These are phyloP conservation scores for Coptodon bakossiorum DNA, from an alignment of 2,113 vertebrate species.

Conservation along the genomic window DNA sequence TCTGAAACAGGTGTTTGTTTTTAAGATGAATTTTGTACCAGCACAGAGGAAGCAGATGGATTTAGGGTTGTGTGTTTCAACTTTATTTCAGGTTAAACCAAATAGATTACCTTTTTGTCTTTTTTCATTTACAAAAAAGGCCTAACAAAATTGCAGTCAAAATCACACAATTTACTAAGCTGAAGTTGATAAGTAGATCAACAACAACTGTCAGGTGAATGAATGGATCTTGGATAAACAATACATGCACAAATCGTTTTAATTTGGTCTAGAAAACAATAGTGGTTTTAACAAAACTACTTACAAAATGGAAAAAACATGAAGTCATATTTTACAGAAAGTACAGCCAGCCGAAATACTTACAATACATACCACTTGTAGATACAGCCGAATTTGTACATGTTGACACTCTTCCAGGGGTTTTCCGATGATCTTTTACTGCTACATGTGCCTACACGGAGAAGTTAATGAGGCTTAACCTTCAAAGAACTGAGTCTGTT, in stretches of 20 bases:
- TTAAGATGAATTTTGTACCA: not conserved
- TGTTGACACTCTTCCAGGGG: slow-evolving; percentile 29
- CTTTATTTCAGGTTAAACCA: slow-evolving; percentile 1
- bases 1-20: not conserved
- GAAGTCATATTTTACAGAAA: not conserved
- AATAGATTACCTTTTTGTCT: slow-evolving; percentile 1
- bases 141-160: slow-evolving; percentile 6
- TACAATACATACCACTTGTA: not conserved
- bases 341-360: not conserved
- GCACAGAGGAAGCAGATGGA: not conserved
- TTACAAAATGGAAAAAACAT: not conserved
- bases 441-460: slow-evolving; percentile 15
- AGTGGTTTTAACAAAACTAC: not conserved
- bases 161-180: slow-evolving; percentile 11
- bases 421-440: slow-evolving; percentile 29
- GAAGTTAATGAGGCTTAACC: slow-evolving; percentile 8
- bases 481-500: slow-evolving; percentile 35
- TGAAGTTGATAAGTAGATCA: not conserved
- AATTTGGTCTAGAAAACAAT: not conserved
- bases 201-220: not conserved
- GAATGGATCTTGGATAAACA: not conserved
- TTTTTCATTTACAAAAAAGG: slow-evolving; percentile 1
- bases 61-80: not conserved
- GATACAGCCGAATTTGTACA: not conserved
- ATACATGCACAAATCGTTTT: not conserved